Conservation (phyloP, 2,113 vertebrate species). For the Psammodynastes pulverulentus region DNA sequence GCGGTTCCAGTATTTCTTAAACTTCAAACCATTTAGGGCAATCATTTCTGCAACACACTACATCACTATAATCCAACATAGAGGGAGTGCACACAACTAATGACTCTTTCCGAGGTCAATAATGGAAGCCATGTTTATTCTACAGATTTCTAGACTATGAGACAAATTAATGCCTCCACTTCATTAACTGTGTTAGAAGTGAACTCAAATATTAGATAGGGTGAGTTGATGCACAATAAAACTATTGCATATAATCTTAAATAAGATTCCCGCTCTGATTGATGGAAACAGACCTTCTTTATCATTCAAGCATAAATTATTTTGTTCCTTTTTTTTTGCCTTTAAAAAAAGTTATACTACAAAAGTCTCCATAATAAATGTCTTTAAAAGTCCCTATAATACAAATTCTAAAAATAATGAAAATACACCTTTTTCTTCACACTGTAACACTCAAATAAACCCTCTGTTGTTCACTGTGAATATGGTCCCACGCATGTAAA, state of each 20-base stretch:
- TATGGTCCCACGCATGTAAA: slow-evolving; percentile 58
- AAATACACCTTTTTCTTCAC: slow-evolving; percentile 44
- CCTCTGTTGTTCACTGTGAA: slow-evolving; percentile 49
- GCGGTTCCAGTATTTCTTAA: background rate
- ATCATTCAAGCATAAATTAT: slow-evolving; percentile 58
- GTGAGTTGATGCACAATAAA: slow-evolving; percentile 24
- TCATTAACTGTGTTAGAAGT: slow-evolving; percentile 46
- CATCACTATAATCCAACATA: background rate
- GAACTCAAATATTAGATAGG: background rate
- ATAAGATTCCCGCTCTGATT: slow-evolving; percentile 61
- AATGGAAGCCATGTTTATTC: background rate
- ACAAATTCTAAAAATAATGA: slow-evolving; percentile 58
- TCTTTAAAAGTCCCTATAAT: slow-evolving; percentile 59
- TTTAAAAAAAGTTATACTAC: slow-evolving; percentile 53
- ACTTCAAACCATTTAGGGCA: background rate
- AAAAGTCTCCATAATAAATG: slow-evolving; percentile 53
- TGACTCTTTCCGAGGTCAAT: background rate
- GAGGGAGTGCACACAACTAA: background rate
- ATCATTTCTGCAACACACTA: background rate
- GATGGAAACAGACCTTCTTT: slow-evolving; percentile 57
- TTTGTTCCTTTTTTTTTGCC: slow-evolving; percentile 19
- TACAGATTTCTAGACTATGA: slow-evolving; percentile 55
- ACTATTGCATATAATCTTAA: slow-evolving; percentile 46
- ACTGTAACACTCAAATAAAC: slow-evolving; percentile 55
- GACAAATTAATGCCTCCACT: slow-evolving; percentile 37